Evolutionary conservation across 2,113 vertebrate species (phyloP), one percentile per base, ranked within the genome.

Genomic region (Paraplagusia blochii): DNA sequence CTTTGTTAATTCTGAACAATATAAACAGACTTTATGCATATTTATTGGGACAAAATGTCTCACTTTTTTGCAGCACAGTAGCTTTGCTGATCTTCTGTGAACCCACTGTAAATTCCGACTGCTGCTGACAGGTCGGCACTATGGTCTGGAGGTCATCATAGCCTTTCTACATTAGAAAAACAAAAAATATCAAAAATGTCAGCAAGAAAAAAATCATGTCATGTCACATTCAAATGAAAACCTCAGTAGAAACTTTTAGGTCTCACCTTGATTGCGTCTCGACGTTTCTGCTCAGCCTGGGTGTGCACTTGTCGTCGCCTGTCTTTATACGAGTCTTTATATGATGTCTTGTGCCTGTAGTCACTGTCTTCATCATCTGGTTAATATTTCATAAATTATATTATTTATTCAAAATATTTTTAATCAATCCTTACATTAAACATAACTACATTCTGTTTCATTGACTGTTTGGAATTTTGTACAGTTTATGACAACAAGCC

Each of bases 361-460:
- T 99, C 97, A 0, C 96, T 98, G 88, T 99, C 97, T 85, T 99
- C 97, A 0, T 99, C 97, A 56, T 99, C 97, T 98, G 1, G 2
- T 42, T 40, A 50, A 71, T 42, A 75, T 74, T 17, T 68, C 11
- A 50, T 34, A 2, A 22, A 29, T 29, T 29, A 29, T 29, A 29
- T 2, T 29, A 29, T 29, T 29, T 29, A 29, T 29, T 29, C 2
- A 4, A 29, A 29, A 29, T 29, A 29, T 29, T 29, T 29, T 29
- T 29, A 29, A 29, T 29, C 22, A 29, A 29, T 4, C 22, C 22
- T 29, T 2, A 29, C 22, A 29, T 29, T 4, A 2, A 29, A 29
- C 6, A 29, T 6, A 29, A 29, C 6, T 29, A n/a, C n/a, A n/a
- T n/a, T n/a, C n/a, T n/a, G n/a, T n/a, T n/a, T n/a, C n/a, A n/a